A percentile compares a stretch with the other conserved stretches of the same genome.
Conservation (phyloP, 2,113 vertebrate species). For the Bubo bubo region DNA sequence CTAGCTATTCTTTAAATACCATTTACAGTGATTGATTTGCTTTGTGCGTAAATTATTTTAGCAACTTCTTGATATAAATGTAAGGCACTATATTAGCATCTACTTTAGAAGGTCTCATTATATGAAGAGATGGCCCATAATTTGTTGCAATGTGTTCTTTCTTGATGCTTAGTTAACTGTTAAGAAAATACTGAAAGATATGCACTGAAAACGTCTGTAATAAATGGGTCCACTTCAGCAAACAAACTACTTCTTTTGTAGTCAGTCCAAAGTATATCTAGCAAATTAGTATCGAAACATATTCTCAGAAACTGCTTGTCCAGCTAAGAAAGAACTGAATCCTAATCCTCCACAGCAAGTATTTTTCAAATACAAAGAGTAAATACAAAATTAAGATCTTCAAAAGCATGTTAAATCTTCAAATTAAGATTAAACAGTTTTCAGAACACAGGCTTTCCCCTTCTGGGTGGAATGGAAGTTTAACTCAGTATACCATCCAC, state of each 20-base stretch:
- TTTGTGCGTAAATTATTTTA: conserved; percentile 77
- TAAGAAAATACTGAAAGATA: conserved; percentile 52
- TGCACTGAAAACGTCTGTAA: conserved; percentile 37
- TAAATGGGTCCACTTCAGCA: not conserved
- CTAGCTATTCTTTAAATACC: conserved; percentile 70
- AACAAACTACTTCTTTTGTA: not conserved
- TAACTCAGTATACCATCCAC: not conserved
- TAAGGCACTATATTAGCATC: conserved; percentile 72
- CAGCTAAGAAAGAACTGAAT: conserved; percentile 25
- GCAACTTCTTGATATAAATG: conserved; percentile 69
- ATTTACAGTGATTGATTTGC: conserved; percentile 74
- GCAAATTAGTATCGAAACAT: not conserved
- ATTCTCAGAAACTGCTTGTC: not conserved
- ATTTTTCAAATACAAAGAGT: not conserved
- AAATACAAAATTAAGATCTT: not conserved
- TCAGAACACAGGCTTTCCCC: not conserved
- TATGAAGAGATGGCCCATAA: conserved; percentile 77
- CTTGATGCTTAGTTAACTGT: conserved; percentile 70
- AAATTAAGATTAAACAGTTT: not conserved
- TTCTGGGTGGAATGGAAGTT: not conserved
- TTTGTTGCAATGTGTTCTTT: conserved; percentile 76
- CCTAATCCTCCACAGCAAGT: not conserved
- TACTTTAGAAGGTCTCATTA: conserved; percentile 79
- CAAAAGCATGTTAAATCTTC: not conserved
- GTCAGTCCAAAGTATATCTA: not conserved